phyloP scores from a whole-genome alignment of 2,888 invertebrate species.

The Agrochola macilenta region DNA sequence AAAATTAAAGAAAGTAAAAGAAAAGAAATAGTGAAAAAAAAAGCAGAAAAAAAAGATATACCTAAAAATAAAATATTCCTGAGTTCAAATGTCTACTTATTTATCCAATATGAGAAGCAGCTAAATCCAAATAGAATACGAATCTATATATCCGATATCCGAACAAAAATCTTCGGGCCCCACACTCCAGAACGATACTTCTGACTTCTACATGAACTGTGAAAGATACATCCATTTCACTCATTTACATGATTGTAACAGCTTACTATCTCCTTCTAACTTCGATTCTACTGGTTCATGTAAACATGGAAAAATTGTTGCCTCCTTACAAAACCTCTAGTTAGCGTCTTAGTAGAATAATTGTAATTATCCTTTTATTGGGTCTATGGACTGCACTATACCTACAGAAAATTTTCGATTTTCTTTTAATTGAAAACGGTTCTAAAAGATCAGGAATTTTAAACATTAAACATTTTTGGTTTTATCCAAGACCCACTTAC shows the following conservation, averaged over 20 bases:
- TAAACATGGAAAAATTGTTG: not conserved
- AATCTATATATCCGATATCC: too few relatives aligned
- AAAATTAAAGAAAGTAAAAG: not conserved
- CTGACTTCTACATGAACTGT: not conserved
- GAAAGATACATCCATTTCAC: conserved; percentile 24
- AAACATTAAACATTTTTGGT: too few relatives aligned
- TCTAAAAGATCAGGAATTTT: not conserved
- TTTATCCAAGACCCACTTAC: too few relatives aligned
- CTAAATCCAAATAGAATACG: not conserved
- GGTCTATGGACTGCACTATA: too few relatives aligned
- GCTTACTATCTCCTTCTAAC: conserved; percentile 43
- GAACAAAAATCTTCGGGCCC: too few relatives aligned
- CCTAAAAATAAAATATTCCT: not conserved
- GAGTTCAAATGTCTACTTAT: not conserved
- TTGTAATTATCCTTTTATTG: not conserved
- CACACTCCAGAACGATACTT: not conserved
- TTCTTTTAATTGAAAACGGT: not conserved
- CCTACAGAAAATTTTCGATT: not conserved
- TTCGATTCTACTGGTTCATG: not conserved
- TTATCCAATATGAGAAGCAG: not conserved
- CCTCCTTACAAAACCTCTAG: not conserved
- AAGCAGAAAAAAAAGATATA: too few relatives aligned
- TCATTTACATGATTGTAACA: conserved; percentile 3
- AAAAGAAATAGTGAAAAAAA: too few relatives aligned
- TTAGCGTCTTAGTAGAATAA: not conserved